These are phyloP conservation scores for Stenotaenia linearis DNA, from an alignment of 2,888 invertebrate species.

Conservation along the genomic window DNA sequence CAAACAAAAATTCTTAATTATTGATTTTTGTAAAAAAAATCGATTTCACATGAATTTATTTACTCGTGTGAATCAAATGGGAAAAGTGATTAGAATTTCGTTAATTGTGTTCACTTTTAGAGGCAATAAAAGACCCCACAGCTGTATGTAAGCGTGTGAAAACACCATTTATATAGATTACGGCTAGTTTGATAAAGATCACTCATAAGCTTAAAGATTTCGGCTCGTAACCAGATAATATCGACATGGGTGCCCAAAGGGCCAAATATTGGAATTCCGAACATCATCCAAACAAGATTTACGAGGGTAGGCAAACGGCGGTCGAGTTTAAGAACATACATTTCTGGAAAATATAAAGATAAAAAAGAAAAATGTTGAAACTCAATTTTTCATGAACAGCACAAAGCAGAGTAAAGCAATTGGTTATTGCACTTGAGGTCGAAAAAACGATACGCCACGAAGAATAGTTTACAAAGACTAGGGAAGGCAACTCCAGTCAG, in stretches of 20 bases:
- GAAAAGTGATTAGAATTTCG: background rate
- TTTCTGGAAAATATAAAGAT: background rate
- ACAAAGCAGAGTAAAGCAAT: background rate
- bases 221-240: background rate
- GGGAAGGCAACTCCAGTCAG: background rate
- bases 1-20: no score
- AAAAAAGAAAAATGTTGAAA: background rate
- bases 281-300: constrained; percentile 2
- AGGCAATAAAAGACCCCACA: background rate
- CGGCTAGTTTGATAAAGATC: background rate
- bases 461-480: background rate
- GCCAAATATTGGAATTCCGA: background rate
- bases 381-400: constrained; percentile 5
- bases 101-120: background rate
- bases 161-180: background rate
- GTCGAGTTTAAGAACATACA: constrained; percentile 10
- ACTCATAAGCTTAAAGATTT: background rate
- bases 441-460: background rate
- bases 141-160: background rate
- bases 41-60: no score
- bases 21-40: no score
- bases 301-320: background rate
- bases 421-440: background rate
- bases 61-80: no score
- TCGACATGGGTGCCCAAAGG: background rate